phyloP scores from a whole-genome alignment of 2,888 invertebrate species.

The Mylabris sibirica region DNA sequence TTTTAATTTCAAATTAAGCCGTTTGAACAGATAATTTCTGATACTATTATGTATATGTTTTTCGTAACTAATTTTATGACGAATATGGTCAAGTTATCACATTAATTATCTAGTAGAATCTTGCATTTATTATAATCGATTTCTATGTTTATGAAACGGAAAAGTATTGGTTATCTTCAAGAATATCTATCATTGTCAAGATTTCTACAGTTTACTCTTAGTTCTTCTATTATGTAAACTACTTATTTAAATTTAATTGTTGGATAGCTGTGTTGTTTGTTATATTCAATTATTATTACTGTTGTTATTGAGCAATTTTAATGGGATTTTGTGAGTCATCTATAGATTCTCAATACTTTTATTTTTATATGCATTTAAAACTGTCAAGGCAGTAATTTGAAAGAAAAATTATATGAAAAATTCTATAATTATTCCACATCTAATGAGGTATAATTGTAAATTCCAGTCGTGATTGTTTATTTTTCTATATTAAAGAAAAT shows the following conservation, averaged over 20 bases:
- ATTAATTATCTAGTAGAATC: no score
- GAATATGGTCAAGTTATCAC: constrained; percentile 17
- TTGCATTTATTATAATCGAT: not conserved
- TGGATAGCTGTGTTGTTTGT: not conserved
- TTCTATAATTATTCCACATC: not conserved
- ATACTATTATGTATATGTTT: not conserved
- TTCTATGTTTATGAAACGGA: not conserved
- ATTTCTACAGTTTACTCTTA: not conserved
- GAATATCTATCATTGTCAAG: not conserved
- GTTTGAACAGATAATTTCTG: constrained; percentile 14
- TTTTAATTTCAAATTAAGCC: constrained; percentile 37
- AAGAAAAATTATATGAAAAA: not conserved
- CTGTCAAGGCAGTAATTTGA: not conserved
- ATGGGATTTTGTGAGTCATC: constrained; percentile 9
- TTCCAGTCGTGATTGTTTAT: not conserved
- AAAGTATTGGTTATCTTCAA: not conserved
- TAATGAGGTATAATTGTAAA: not conserved
- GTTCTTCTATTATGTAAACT: not conserved
- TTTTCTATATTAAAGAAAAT: not conserved
- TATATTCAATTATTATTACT: not conserved
- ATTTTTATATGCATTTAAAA: not conserved
- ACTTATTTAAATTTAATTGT: constrained; percentile 3
- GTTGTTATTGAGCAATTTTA: constrained; percentile 3
- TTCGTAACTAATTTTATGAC: not conserved
- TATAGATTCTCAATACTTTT: not conserved